phyloP scores from a whole-genome alignment of 1,140 invertebrate genomes.

The Euura lappo region DNA sequence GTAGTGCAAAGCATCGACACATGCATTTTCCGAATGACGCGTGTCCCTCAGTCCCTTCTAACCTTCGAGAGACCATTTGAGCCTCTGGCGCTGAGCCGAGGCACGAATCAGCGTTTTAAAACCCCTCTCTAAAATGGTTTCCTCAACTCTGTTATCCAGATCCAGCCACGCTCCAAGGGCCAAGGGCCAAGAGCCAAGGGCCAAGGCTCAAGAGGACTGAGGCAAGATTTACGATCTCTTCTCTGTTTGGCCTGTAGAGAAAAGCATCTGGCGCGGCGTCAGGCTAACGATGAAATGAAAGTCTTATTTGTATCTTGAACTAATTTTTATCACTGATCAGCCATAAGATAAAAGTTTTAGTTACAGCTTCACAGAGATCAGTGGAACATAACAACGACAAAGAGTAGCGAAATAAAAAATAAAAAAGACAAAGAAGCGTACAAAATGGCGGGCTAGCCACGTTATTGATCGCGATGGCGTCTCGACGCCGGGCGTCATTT shows the following conservation, averaged over 20 bases:
- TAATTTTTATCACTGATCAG: too few relatives aligned
- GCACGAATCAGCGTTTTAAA: neutral
- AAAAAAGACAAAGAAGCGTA: neutral
- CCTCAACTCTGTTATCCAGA: neutral
- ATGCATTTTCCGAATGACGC: too few relatives aligned
- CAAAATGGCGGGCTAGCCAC: constrained; percentile 46
- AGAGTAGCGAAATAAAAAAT: too few relatives aligned
- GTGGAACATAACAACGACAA: too few relatives aligned
- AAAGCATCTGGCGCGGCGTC: neutral
- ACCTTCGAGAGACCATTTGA: neutral
- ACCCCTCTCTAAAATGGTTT: neutral
- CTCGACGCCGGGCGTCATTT: constrained; percentile 10
- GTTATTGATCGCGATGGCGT: constrained; percentile 57
- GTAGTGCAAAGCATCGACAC: too few relatives aligned
- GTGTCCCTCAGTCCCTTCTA: neutral
- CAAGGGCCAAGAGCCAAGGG: neutral
- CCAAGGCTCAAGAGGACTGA: neutral
- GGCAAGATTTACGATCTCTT: neutral
- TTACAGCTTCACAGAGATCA: too few relatives aligned
- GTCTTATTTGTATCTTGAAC: too few relatives aligned
- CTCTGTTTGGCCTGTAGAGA: neutral
- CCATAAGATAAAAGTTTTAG: too few relatives aligned
- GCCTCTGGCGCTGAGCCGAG: neutral
- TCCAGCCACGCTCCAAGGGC: neutral
- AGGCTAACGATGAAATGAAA: neutral